Conservation (phyloP, 2,113 vertebrate genomes). For the Anolis carolinensis region DNA sequence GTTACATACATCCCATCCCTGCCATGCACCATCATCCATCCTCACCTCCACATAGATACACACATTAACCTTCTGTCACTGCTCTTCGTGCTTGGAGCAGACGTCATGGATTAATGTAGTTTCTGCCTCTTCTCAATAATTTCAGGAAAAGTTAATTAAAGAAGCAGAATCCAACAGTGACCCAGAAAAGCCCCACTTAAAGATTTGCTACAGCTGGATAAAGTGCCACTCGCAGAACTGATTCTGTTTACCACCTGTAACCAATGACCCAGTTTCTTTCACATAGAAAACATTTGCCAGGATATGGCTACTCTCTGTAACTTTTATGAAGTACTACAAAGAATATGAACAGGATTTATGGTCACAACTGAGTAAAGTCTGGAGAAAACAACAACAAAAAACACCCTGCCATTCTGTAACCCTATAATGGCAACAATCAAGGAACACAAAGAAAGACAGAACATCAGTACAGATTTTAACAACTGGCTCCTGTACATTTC, state of each 20-base stretch:
- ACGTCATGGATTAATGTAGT: constrained; percentile 28
- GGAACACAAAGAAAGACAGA: background rate
- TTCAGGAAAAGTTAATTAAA: constrained; percentile 27
- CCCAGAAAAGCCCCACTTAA: background rate
- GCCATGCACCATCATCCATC: background rate
- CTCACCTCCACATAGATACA: background rate
- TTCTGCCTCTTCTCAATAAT: constrained; percentile 10
- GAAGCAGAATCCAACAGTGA: constrained; percentile 11
- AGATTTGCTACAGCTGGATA: constrained; percentile 5
- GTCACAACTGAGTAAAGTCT: background rate
- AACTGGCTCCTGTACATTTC: background rate
- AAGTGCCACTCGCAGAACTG: background rate
- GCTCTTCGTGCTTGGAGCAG: constrained; percentile 2
- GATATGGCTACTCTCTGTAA: background rate
- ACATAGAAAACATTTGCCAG: background rate
- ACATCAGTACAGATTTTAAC: background rate
- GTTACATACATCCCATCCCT: background rate
- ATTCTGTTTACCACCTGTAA: background rate
- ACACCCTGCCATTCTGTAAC: background rate
- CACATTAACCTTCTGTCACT: background rate
- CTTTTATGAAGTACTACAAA: background rate
- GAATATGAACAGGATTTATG: background rate
- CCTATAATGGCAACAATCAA: constrained; percentile 6
- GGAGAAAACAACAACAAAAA: background rate
- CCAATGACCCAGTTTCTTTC: background rate